phyloP scores from a whole-genome alignment of 2,797 vertebrate genomes.

The Syndactyla subalaris region DNA sequence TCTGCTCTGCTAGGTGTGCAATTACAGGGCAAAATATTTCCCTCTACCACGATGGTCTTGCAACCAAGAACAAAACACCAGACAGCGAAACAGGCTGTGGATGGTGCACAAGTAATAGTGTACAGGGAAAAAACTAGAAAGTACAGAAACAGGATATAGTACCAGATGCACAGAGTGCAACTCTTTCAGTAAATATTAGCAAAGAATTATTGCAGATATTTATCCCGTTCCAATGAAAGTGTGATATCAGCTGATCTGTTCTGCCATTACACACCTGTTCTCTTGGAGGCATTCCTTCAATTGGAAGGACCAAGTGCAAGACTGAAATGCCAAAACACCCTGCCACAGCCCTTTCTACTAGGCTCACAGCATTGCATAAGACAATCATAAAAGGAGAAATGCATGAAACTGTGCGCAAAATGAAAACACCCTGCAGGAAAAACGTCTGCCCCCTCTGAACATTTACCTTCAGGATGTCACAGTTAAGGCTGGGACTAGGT shows the following conservation, averaged over 20 bases:
- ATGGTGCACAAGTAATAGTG: neutral
- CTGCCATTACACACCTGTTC: neutral
- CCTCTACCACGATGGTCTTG: neutral
- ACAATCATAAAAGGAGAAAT: neutral
- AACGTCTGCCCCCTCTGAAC: neutral
- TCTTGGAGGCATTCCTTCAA: neutral
- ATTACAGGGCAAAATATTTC: neutral
- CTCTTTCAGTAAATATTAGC: conserved; percentile 16
- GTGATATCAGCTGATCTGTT: neutral
- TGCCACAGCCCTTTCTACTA: neutral
- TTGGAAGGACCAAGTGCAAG: neutral
- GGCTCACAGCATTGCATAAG: neutral
- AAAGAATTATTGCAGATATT: neutral
- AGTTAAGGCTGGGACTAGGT: conserved; percentile 10
- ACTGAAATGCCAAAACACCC: neutral
- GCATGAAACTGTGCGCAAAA: neutral
- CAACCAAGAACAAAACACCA: neutral
- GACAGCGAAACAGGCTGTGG: neutral
- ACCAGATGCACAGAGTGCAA: neutral
- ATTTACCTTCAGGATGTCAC: neutral
- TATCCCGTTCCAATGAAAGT: neutral
- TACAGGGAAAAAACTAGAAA: neutral
- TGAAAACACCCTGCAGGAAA: conserved; percentile 6
- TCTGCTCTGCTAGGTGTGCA: neutral
- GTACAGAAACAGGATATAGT: neutral